Conservation (phyloP, 2,113 vertebrate genomes). For the Gulo gulo region DNA sequence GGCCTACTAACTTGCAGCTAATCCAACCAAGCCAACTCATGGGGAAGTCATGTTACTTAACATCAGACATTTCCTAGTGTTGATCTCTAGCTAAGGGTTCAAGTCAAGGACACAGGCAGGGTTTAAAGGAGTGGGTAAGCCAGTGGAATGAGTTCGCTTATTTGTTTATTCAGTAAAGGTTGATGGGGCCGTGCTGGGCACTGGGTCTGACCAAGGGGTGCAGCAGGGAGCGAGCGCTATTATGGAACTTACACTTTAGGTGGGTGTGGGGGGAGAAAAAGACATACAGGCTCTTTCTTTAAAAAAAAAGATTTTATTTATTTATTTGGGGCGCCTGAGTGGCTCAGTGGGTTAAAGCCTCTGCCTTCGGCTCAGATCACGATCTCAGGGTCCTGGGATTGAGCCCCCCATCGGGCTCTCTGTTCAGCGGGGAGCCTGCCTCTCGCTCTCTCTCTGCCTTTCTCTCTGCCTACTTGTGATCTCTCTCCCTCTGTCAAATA, state of each 20-base stretch:
- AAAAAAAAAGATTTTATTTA: too few relatives aligned
- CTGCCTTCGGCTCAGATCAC: too few relatives aligned
- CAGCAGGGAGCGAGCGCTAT: neutral
- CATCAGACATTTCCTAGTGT: neutral
- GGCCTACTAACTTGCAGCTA: slow-evolving; percentile 23
- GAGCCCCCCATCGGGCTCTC: too few relatives aligned
- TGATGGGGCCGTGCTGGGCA: neutral
- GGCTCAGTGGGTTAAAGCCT: too few relatives aligned
- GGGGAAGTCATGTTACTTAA: neutral
- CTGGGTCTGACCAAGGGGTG: neutral
- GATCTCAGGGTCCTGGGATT: too few relatives aligned
- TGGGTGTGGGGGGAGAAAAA: neutral
- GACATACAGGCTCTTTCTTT: neutral
- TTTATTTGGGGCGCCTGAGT: too few relatives aligned
- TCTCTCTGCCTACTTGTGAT: too few relatives aligned
- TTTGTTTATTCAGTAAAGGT: neutral
- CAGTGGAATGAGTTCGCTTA: neutral
- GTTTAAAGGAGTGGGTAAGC: neutral
- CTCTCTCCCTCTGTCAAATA: too few relatives aligned
- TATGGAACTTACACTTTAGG: neutral
- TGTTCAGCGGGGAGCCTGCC: too few relatives aligned
- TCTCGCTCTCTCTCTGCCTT: too few relatives aligned
- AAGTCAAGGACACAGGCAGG: neutral
- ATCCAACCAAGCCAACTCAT: slow-evolving; percentile 7
- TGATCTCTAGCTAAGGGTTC: neutral